Conservation (phyloP, 2,113 vertebrate genomes). For the Mesitornis unicolor region DNA sequence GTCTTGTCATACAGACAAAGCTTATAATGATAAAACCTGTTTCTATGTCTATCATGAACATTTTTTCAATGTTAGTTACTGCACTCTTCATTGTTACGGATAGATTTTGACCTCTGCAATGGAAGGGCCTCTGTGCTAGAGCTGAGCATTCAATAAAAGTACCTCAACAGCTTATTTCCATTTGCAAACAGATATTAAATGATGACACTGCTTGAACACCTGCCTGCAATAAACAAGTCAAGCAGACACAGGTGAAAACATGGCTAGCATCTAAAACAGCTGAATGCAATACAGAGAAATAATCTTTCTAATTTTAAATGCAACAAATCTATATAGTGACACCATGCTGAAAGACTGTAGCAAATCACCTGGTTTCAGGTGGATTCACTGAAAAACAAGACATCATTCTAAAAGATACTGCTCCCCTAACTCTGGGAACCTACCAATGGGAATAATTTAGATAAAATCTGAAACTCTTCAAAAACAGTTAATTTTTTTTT, state of each 20-base stretch:
- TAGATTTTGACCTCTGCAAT: not conserved
- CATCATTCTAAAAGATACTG: not conserved
- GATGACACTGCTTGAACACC: not conserved
- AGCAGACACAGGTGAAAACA: not conserved
- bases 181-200: not conserved
- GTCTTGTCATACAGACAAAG: not conserved
- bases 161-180: not conserved
- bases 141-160: not conserved
- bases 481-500: not conserved
- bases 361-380: not conserved
- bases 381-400: not conserved
- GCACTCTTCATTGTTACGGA: not conserved
- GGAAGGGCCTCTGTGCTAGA: not conserved
- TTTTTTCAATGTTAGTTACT: not conserved
- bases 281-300: not conserved
- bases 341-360: not conserved
- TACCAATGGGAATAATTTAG: not conserved
- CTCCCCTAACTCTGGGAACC: not conserved
- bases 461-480: no score
- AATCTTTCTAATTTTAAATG: not conserved
- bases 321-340: not conserved
- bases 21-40: not conserved
- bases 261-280: not conserved
- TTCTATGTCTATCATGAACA: not conserved
- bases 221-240: not conserved